A percentile compares a stretch with the other conserved stretches of the same genome.
Conservation (phyloP, 1,140 invertebrate genomes). For the Microplitis demolitor region DNA sequence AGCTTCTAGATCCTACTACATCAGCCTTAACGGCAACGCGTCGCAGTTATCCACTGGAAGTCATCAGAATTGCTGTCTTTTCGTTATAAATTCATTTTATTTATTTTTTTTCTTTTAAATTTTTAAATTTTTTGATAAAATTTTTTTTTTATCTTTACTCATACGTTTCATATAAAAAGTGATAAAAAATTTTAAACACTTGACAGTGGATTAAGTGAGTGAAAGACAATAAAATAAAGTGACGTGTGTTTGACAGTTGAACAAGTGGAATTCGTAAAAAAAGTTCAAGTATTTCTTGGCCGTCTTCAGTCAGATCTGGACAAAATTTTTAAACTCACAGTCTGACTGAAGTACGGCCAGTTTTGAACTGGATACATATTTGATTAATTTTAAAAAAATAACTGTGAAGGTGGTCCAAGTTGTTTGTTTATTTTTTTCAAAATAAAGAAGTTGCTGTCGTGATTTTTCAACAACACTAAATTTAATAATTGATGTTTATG, state of each 20-base stretch:
- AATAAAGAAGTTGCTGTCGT: neutral
- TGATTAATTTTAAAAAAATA: conserved; percentile 13
- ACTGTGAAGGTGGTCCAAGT: conserved; percentile 46
- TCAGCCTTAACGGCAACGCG: conserved; percentile 32
- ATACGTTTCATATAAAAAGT: too few species aligned
- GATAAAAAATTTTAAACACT: too few species aligned
- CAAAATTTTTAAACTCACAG: neutral
- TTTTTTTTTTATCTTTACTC: too few species aligned
- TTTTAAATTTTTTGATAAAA: neutral
- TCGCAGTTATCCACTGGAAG: conserved; percentile 45
- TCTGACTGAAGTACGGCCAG: conserved; percentile 41
- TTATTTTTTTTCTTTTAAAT: neutral
- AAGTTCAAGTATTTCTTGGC: conserved; percentile 5
- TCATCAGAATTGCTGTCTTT: conserved; percentile 6
- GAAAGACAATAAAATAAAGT: neutral
- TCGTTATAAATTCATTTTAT: neutral
- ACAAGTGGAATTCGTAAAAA: conserved; percentile 7
- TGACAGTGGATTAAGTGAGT: too few species aligned
- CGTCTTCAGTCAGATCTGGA: conserved; percentile 38
- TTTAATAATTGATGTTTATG: too few species aligned
- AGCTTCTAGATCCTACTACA: conserved; percentile 18
- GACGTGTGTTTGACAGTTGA: conserved; percentile 27
- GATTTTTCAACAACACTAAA: too few species aligned
- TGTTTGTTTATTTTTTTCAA: conserved; percentile 8
- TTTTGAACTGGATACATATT: conserved; percentile 45